Evolutionary conservation across 2,113 vertebrate genomes (phyloP), one percentile per base, ranked within the genome.

Genomic region (Acrocephalus arundinaceus): DNA sequence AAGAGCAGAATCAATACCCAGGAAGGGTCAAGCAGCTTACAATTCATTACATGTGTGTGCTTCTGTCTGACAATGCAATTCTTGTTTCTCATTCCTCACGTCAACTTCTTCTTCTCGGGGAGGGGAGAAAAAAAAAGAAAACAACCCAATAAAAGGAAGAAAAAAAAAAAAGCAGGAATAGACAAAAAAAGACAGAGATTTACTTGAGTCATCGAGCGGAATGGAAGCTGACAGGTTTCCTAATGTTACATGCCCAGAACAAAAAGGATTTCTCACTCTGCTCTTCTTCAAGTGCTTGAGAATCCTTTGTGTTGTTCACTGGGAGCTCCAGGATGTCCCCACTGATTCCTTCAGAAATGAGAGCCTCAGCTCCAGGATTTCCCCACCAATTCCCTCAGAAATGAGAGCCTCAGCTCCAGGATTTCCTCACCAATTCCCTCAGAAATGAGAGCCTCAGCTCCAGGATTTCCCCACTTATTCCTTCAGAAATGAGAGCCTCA

Each of bases 201-300:
- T 96, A 97, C 73, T 49, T 8, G 18, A 94, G 95, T 63, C 77
- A 62, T 96, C 43, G 24, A 79, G 61, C 16, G 83, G 63, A 95
- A 97, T 92, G 89, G 85, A 22, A 95, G 92, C 94, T 97, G 96
- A 97, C 95, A 94, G 87, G 65, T 95, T 91, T 91, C 82, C 89
- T 94, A 48, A 72, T 93, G 96, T 79, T 96, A 80, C 97, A 89
- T 68, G 93, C 45, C 81, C 73, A 57, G 89, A 92, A 96, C 91
- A 96, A 93, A 97, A 90, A 85, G 67, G 90, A 92, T 93, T 95
- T 81, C 71, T 96, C 45, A 4, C 77, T 94, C 52, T 84, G 71
- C 74, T 63, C 43, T 25, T 96, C 93, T 79, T 22, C 3, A 30
- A 63, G 43, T 21, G 72, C 49, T 54, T 7, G 91, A 59, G 88